phyloP scores from a whole-genome alignment of 2,113 vertebrate species.

The Rallus limicola region DNA sequence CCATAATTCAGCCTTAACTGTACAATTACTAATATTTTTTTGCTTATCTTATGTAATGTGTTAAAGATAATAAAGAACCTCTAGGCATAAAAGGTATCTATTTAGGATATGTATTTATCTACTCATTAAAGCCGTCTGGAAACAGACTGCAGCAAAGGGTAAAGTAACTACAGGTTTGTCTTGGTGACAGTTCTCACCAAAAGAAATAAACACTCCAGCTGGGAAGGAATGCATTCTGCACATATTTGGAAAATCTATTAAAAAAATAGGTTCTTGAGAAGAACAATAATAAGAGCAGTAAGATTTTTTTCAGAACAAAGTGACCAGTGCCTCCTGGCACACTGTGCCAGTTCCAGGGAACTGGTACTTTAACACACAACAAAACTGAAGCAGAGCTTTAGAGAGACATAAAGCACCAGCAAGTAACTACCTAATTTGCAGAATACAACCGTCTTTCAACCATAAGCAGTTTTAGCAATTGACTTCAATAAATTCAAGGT shows the following conservation, averaged over 20 bases:
- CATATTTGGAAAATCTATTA: not conserved
- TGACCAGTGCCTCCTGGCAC: not conserved
- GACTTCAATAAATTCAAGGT: not conserved
- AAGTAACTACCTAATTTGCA: not conserved
- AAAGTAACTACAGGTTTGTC: not conserved
- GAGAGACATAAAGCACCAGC: not conserved
- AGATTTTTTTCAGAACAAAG: not conserved
- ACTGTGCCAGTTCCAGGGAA: rapidly evolving
- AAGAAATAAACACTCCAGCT: not conserved
- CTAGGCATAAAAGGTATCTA: not conserved
- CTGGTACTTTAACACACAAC: not conserved
- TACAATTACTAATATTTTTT: not conserved
- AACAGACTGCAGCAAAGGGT: not conserved
- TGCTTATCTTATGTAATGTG: not conserved
- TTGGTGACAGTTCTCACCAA: not conserved
- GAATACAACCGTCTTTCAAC: not conserved
- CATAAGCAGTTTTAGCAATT: not conserved
- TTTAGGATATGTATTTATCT: not conserved
- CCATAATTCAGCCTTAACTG: not conserved
- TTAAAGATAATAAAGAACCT: not conserved
- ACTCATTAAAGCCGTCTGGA: not conserved
- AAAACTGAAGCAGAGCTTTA: not conserved
- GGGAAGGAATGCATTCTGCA: not conserved
- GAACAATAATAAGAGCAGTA: not conserved
- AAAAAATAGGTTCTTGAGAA: not conserved